Conservation (phyloP, 1,140 invertebrate species). For the Aphaenogaster floridana region DNA sequence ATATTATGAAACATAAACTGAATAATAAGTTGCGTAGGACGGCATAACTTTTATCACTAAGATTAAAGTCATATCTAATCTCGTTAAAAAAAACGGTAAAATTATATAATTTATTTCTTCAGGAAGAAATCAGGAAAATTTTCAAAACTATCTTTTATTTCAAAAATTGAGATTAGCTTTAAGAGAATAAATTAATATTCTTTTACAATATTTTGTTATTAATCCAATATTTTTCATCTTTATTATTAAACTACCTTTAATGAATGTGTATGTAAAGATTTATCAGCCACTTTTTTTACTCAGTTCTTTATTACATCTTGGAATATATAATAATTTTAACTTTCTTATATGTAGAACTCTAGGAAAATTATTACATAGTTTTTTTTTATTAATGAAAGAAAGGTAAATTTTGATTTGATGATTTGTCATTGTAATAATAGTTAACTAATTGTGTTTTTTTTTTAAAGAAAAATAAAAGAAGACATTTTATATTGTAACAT, state of each 20-base stretch:
- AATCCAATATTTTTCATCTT: not conserved
- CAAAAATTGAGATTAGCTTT: not conserved
- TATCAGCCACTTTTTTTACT: not conserved
- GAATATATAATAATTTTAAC: not conserved
- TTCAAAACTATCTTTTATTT: slow-evolving; percentile 7
- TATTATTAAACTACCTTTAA: not conserved
- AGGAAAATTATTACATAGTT: not conserved
- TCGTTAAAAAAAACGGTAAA: not conserved
- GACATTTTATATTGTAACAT: not conserved
- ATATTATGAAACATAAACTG: slow-evolving; percentile 19
- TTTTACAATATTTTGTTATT: slow-evolving; percentile 3
- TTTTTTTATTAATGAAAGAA: slow-evolving; percentile 38
- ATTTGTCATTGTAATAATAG: not conserved
- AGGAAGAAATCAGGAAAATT: not conserved
- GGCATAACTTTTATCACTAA: not conserved
- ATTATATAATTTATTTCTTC: slow-evolving; percentile 16
- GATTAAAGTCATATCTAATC: slow-evolving; percentile 8
- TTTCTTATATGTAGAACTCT: not conserved
- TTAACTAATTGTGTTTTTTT: not conserved
- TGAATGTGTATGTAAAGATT: not conserved
- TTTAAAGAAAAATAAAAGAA: not conserved
- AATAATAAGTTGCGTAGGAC: not conserved
- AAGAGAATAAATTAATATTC: not conserved
- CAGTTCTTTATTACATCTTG: not conserved
- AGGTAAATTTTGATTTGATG: slow-evolving; percentile 42